phyloP scores from a whole-genome alignment of 2,797 vertebrate genomes.

The Lutjanus campechanus region DNA sequence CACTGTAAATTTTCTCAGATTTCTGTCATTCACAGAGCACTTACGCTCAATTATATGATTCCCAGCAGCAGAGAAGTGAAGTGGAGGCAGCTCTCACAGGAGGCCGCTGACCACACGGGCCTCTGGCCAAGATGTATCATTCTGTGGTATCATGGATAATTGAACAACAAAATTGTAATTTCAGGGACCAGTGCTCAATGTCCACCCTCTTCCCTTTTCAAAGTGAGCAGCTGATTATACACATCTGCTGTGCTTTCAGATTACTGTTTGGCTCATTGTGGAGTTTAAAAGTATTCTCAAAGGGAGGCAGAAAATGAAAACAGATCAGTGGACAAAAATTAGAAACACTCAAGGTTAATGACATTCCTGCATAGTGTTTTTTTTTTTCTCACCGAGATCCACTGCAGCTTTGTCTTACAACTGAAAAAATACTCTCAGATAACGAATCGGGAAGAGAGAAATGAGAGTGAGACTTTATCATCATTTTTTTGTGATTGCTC shows the following conservation, averaged over 20 bases:
- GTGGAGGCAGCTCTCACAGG: constrained; percentile 19
- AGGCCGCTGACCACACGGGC: constrained; percentile 58
- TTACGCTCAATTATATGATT: constrained; percentile 46
- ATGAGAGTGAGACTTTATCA: neutral
- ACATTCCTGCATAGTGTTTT: neutral
- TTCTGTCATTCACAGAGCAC: constrained; percentile 43
- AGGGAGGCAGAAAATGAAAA: constrained; percentile 43
- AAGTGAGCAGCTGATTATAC: constrained; percentile 64
- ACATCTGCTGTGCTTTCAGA: constrained; percentile 69
- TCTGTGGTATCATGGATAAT: constrained; percentile 79
- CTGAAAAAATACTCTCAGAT: neutral
- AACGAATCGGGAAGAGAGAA: neutral
- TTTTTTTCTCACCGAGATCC: neutral
- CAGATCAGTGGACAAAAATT: constrained; percentile 26
- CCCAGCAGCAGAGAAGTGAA: constrained; percentile 34
- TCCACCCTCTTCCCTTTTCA: constrained; percentile 63
- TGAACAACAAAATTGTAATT: constrained; percentile 84
- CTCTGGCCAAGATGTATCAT: constrained; percentile 68
- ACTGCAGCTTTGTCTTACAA: neutral
- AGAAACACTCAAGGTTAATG: constrained; percentile 44
- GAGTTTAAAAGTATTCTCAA: constrained; percentile 36
- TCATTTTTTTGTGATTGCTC: neutral
- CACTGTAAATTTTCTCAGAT: constrained; percentile 41
- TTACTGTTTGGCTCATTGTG: constrained; percentile 38
- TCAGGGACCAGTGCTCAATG: constrained; percentile 79